A percentile compares a stretch with the other conserved stretches of the same genome.
Evolutionary conservation across 2,888 invertebrate genomes (phyloP).

Genomic region (Tridacna gigas): DNA sequence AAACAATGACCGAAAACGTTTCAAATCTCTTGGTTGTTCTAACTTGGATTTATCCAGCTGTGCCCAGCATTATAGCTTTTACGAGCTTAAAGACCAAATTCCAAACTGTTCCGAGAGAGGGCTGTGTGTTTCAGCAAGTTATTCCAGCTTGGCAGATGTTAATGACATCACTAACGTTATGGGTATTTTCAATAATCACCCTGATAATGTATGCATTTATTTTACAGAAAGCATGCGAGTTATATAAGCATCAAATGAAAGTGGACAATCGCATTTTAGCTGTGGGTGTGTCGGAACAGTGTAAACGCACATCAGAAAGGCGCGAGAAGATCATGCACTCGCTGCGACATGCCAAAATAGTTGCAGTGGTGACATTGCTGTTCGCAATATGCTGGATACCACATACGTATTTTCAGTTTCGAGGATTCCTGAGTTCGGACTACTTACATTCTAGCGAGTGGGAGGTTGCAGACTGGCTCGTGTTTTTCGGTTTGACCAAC

Average conservation of each 20-base stretch:
- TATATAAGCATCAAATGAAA: conserved; percentile 32
- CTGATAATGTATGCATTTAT: conserved; percentile 60
- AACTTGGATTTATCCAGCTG: conserved; percentile 51
- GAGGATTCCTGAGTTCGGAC: conserved; percentile 32
- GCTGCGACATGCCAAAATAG: conserved; percentile 54
- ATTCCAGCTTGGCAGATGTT: conserved; percentile 32
- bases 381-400: conserved; percentile 65
- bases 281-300: neutral
- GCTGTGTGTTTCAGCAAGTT: conserved; percentile 50
- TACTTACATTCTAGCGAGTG: conserved; percentile 38
- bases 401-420: conserved; percentile 60
- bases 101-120: conserved; percentile 24
- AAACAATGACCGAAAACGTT: conserved; percentile 40
- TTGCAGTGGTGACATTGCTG: conserved; percentile 54
- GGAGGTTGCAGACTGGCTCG: conserved; percentile 57
- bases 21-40: conserved; percentile 36
- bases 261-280: neutral
- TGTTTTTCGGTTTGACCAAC: conserved; percentile 65
- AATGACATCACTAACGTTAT: conserved; percentile 47
- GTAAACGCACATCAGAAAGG: neutral
- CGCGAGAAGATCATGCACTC: conserved; percentile 26
- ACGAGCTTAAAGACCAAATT: conserved; percentile 31
- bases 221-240: conserved; percentile 48
- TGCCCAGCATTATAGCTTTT: conserved; percentile 46
- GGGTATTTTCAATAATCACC: conserved; percentile 45